Evolutionary conservation across 2,797 vertebrate genomes (phyloP).

Genomic region (Siniperca undulata): DNA sequence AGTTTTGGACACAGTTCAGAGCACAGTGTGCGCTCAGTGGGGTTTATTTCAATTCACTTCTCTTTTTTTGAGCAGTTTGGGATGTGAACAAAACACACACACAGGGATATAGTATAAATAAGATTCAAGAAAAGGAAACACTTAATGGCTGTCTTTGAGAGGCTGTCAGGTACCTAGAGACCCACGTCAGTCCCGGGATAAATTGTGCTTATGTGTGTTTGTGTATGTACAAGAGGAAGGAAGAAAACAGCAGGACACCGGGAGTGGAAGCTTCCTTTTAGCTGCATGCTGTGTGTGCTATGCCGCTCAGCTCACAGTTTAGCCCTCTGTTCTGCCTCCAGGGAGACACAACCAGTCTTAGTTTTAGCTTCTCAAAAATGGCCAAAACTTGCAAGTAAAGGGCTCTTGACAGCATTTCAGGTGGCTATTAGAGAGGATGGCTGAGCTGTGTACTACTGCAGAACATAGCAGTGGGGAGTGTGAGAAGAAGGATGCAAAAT

Average conservation of each 20-base stretch:
- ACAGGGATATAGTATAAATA: constrained; percentile 45
- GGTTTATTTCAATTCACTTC: constrained; percentile 48
- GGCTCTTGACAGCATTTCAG: constrained; percentile 45
- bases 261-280: constrained; percentile 64
- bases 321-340: constrained; percentile 47
- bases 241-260: constrained; percentile 65
- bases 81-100: constrained; percentile 41
- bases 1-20: constrained; percentile 48
- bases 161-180: constrained; percentile 55
- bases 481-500: constrained; percentile 24
- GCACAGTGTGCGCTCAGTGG: constrained; percentile 43
- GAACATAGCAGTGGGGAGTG: constrained; percentile 28
- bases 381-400: constrained; percentile 43
- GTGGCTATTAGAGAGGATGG: constrained; percentile 39
- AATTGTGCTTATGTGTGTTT: constrained; percentile 51
- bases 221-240: constrained; percentile 49
- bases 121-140: constrained; percentile 49
- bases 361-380: constrained; percentile 52
- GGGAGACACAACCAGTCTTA: constrained; percentile 54
- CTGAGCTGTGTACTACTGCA: constrained; percentile 45
- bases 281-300: constrained; percentile 45
- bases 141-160: constrained; percentile 47
- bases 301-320: constrained; percentile 41
- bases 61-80: constrained; percentile 46
- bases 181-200: constrained; percentile 24